Base-by-base conservation (phyloP, 2,113 vertebrate genomes). In the Thomomys bottae region DNA sequence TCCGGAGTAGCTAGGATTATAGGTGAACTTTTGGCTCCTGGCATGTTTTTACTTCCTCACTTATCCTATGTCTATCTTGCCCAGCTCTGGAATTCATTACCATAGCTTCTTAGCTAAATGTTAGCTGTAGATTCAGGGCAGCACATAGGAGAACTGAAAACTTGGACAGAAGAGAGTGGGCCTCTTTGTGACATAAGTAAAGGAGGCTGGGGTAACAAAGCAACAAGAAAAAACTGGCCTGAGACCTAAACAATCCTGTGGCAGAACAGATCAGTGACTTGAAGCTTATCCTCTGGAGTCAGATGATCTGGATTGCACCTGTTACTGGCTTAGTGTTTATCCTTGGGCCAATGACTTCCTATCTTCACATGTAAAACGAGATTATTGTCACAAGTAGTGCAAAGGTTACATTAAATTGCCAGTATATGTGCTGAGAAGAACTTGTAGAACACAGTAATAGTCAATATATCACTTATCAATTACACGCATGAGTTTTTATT, bases 341-440 rank as follows among this genome's bases (percentile, higher is more conserved):
- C 30, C 78, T 84, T 40, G 76, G 40, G 36, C 32, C 71, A 70
- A 40, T 80, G 72, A 87, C 23, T 87, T 90, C 30, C 9, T 36
- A 88, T 92, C 36, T 70, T 79, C 24, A 49, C 66, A 32, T 49
- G 34, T 40, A 81, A 73, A 70, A 70, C 40, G 49, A 71, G n/a
- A 66, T 45, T 30, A 38, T 87, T n/a, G 79, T 8, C 7, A 63
- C 66, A 66, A 67, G 72, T 42, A 15, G 36, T 11, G 24, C 14
- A 70, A 92, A 5, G 42, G 68, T 67, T 38, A 45, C 34, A 72
- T 81, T 82, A 78, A 89, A 38, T n/a, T 23, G 14, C 28, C 24
- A 7, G 24, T 30, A 8, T 59, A 54, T 70, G 30, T 70, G 23
- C 57, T 54, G 23, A 84, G 21, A 10, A 70, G 54, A 83, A 81